Evolutionary conservation across 2,797 vertebrate species (phyloP).

Genomic region (Epinephelus awoara): DNA sequence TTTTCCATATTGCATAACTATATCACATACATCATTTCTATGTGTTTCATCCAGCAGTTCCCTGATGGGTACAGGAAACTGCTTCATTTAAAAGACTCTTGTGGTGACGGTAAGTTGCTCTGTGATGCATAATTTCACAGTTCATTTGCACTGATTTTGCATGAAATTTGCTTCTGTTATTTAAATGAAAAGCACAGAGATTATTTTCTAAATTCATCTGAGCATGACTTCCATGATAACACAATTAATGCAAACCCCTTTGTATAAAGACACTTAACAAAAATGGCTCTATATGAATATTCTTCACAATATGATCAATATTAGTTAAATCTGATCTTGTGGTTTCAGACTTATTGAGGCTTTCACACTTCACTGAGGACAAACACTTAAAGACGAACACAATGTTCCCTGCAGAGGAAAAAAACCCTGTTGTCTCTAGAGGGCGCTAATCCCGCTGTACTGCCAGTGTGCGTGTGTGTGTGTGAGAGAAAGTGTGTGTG

Average conservation of each 20-base stretch:
- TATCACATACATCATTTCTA: background rate
- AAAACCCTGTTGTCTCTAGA: conserved; percentile 67
- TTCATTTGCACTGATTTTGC: background rate
- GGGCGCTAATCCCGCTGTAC: conserved; percentile 73
- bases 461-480: conserved; percentile 34
- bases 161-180: conserved; percentile 19
- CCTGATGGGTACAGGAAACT: background rate
- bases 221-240: conserved; percentile 1
- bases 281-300: background rate
- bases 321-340: background rate
- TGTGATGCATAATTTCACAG: conserved; percentile 34
- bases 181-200: background rate
- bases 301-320: background rate
- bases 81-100: background rate
- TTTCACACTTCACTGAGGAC: conserved; percentile 29
- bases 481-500: conserved; percentile 8
- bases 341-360: background rate
- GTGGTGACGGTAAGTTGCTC: background rate
- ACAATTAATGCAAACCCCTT: background rate
- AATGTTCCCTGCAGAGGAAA: conserved; percentile 8
- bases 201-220: background rate
- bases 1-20: background rate
- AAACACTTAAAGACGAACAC: conserved; percentile 37
- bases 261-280: background rate
- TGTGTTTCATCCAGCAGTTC: background rate